Percentiles rank a stretch among this genome's conserved stretches.
Conservation (phyloP, 2,888 invertebrate species). For the Dioctria rufipes region DNA sequence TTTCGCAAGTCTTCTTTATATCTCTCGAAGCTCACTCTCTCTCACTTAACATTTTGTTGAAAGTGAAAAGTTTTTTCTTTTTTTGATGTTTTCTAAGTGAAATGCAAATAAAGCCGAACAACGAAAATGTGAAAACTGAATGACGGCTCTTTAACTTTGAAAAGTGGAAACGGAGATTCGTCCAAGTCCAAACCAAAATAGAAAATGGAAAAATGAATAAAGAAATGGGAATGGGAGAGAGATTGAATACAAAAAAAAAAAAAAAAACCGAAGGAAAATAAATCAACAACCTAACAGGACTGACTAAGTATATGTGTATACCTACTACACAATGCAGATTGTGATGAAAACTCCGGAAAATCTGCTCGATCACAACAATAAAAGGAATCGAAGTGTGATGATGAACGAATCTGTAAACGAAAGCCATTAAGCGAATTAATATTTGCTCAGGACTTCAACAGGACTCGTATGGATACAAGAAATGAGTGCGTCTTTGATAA, state of each 20-base stretch:
- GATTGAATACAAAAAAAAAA: too few species aligned
- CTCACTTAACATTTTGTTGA: constrained; percentile 13
- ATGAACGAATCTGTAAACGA: constrained; percentile 11
- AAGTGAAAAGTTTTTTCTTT: constrained; percentile 7
- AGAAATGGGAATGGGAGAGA: background rate
- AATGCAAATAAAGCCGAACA: constrained; percentile 26
- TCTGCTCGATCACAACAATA: constrained; percentile 9
- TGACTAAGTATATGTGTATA: too few species aligned
- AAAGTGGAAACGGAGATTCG: background rate
- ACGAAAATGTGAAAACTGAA: constrained; percentile 34
- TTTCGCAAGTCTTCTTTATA: constrained; percentile 13
- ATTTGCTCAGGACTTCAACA: constrained; percentile 15
- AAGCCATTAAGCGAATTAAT: constrained; percentile 28
- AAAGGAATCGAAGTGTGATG: background rate
- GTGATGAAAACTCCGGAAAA: constrained; percentile 27
- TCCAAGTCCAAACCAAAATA: background rate
- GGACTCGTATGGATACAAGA: background rate
- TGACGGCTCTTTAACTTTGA: constrained; percentile 19
- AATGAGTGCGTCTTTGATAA: background rate
- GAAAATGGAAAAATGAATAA: constrained; percentile 13
- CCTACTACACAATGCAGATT: constrained; percentile 14
- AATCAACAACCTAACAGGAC: background rate
- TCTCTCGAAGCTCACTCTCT: constrained; percentile 4
- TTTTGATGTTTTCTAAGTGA: constrained; percentile 1
- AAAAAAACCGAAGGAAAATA: background rate